Percentiles rank a stretch among this genome's conserved stretches.
Conservation (phyloP, 2,113 vertebrate species). For the Tonatia bakeri region DNA sequence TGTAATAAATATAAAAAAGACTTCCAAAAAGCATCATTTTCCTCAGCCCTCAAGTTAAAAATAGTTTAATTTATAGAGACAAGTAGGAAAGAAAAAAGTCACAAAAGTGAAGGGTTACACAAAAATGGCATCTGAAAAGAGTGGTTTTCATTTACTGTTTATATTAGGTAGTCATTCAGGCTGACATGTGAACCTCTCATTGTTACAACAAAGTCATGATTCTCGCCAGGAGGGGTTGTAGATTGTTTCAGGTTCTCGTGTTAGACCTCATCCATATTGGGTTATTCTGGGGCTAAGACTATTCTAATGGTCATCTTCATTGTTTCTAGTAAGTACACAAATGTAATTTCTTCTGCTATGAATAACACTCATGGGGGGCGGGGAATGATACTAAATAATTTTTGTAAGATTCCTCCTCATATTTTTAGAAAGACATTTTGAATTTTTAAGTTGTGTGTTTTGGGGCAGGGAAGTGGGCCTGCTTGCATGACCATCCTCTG, state of each 20-base stretch:
- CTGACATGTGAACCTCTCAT: background rate
- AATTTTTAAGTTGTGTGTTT: conserved; percentile 28
- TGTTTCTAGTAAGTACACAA: conserved; percentile 66
- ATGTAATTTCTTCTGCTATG: conserved; percentile 70
- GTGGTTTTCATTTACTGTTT: background rate
- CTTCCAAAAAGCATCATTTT: background rate
- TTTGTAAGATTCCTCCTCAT: conserved; percentile 65
- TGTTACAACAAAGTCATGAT: background rate
- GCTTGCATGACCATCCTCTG: background rate
- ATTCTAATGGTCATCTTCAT: background rate
- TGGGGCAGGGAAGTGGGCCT: background rate
- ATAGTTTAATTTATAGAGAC: background rate
- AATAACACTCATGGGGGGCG: conserved; percentile 69
- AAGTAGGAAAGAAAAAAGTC: background rate
- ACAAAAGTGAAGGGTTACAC: background rate
- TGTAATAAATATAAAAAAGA: background rate
- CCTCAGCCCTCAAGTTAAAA: background rate
- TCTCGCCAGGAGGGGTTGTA: background rate
- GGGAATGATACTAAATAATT: conserved; percentile 63
- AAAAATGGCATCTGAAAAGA: background rate
- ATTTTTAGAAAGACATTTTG: conserved; percentile 65
- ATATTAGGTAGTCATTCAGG: too few relatives aligned
- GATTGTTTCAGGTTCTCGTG: too few relatives aligned
- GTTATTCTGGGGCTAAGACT: background rate
- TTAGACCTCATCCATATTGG: background rate